Evolutionary conservation across 2,113 vertebrate species (phyloP), one percentile per base, ranked within the genome.

Genomic region (Oreochromis niloticus): DNA sequence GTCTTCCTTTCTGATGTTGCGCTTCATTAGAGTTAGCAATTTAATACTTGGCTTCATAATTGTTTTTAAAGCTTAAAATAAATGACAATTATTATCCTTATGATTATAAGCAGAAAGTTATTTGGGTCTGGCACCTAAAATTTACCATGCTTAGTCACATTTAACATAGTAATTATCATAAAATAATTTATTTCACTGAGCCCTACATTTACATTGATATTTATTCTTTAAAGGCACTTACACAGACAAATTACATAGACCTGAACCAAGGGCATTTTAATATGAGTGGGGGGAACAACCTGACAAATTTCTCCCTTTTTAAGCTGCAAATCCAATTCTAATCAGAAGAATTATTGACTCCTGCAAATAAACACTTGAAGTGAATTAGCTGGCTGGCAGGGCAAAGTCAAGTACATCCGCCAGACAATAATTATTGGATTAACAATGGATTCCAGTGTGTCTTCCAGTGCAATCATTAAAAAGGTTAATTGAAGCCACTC

Each of bases 361-460:
- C 9, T 5, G 52, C 82, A 86, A 91, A 93, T 66, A 92, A 92
- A 88, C 24, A 87, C 63, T 84, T 55, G 85, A 87, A 90, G 71
- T 89, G 86, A 94, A 91, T 93, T 88, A 88, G 84, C 79, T 46
- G 81, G 32, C 71, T 87, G 85, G 86, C n/a, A n/a, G 78, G 48
- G 78, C 34, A 4, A 88, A 89, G 90, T 91, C 86, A 92, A 95
- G 92, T 93, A 89, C 83, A 93, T 89, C 80, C 81, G 30, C 36
- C 80, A 93, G 89, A 93, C 86, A 93, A 94, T 92, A 90, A 91
- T 94, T 92, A 94, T 89, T 93, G 88, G 90, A 94, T 95, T 93
- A 94, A 79, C 73, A 87, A 66, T 88, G 80, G 86, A 93, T 92
- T 93, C 81, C 87, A 82, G 79, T 73, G 84, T 87, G 82, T 87